Conservation (phyloP, 2,797 vertebrate genomes). For the Jordanella pulchra region DNA sequence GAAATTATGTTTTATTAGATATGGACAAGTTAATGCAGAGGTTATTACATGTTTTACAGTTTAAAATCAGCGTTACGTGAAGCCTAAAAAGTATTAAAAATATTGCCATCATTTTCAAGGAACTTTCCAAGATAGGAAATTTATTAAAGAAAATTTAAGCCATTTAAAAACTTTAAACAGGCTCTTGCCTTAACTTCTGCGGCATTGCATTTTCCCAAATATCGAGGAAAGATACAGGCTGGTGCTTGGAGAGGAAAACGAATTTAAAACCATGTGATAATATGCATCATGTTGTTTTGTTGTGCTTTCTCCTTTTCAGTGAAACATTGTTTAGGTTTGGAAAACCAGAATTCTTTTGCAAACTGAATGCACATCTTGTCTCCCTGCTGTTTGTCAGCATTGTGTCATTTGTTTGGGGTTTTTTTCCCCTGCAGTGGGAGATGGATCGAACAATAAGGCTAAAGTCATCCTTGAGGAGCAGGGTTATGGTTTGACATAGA, state of each 20-base stretch:
- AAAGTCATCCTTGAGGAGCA: too few species aligned
- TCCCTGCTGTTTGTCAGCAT: not conserved
- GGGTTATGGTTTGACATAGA: too few species aligned
- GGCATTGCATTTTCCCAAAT: not conserved
- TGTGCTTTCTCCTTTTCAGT: not conserved
- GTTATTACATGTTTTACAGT: too few species aligned
- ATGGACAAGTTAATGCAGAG: too few species aligned
- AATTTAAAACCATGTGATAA: not conserved
- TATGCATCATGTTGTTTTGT: not conserved
- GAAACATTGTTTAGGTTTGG: constrained; percentile 1
- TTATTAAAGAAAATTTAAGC: not conserved
- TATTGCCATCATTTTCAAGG: not conserved
- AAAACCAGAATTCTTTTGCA: not conserved
- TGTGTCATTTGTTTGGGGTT: not conserved
- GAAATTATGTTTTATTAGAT: too few species aligned
- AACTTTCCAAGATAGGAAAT: not conserved
- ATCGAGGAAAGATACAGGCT: not conserved
- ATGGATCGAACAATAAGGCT: too few species aligned
- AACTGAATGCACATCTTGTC: not conserved
- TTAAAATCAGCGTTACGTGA: too few species aligned
- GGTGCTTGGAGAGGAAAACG: too few species aligned
- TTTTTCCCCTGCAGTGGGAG: too few species aligned
- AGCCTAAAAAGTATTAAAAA: too few species aligned
- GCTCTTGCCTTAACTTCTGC: not conserved
- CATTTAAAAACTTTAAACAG: not conserved